phyloP scores from a whole-genome alignment of 2,113 vertebrate genomes.

The Himantopus leucocephalus region DNA sequence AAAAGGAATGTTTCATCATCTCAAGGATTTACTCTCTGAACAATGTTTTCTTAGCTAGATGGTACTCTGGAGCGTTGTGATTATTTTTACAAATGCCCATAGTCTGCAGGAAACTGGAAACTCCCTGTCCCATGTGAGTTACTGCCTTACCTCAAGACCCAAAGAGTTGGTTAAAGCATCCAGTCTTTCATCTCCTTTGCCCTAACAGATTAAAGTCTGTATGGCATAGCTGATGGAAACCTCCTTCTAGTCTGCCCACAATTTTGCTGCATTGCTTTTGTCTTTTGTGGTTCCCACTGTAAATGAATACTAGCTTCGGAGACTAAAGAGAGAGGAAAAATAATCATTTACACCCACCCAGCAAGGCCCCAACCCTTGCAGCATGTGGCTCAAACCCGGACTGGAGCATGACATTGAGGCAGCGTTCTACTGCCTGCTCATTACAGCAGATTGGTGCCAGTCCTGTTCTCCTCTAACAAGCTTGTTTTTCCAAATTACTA shows the following conservation, averaged over 20 bases:
- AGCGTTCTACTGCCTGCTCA: background rate
- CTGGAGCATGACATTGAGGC: background rate
- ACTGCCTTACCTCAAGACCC: background rate
- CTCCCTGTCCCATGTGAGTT: background rate
- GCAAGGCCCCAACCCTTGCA: background rate
- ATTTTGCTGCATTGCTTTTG: background rate
- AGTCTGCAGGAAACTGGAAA: background rate
- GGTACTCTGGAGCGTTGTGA: background rate
- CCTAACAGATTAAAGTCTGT: background rate
- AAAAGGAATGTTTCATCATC: slow-evolving; percentile 14
- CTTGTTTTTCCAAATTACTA: background rate
- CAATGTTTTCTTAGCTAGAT: background rate
- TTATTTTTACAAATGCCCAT: background rate
- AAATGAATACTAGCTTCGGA: background rate
- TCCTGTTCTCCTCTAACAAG: background rate
- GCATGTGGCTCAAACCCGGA: background rate
- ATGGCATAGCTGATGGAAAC: background rate
- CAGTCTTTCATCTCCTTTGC: background rate
- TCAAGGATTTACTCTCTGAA: background rate
- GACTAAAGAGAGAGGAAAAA: background rate
- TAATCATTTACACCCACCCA: background rate
- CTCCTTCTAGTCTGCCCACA: background rate
- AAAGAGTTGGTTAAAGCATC: background rate
- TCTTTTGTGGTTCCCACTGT: background rate
- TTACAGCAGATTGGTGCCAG: background rate